Base-by-base conservation (phyloP, 2,113 vertebrate species). In the Rana temporaria region DNA sequence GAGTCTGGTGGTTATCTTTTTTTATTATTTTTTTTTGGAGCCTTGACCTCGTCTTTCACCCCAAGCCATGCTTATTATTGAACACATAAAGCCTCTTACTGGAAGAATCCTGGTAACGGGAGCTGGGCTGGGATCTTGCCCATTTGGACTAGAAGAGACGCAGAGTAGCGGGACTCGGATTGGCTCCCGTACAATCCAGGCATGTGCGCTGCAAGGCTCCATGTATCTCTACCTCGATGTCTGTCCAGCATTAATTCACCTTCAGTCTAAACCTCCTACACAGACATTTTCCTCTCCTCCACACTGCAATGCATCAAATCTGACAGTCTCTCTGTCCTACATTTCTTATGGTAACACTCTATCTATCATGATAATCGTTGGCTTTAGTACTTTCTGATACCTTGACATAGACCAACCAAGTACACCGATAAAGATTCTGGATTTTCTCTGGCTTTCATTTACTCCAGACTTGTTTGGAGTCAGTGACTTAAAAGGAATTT, bases 41-140 rank as follows among this genome's bases (percentile, higher is more conserved):
- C 64, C 19, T 56, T 22, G 20, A 55, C 38, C 56, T 52, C 15
- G 30, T 4, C 0, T 48, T 38, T 9, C 53, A 42, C 65, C 9
- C 68, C 70, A 1, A 7, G 1, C 42, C 48, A 64, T 26, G 82
- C 74, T 84, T 0, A 48, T 12, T 32, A 55, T 65, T 55, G 19
- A 14, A 4, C 26, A 64, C 11, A 52, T 56, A 55, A 71, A 1
- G 16, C 1, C 18, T 20, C 18, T 74, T 57, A 48, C 16, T 74
- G 70, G 48, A 82, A 53, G 30, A 38, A 1, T 26, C 18, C 12
- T 53, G 19, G 62, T 59, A 67, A 38, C 70, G 11, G 52, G 30
- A 74, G 48, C 16, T n/a, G 26, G n/a, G 4, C 62, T 67, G 70
- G 79, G 60, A 42, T 42, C 19, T 26, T 17, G 19, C 60, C 80